Evolutionary conservation across 2,797 vertebrate species (phyloP), one percentile per base, ranked within the genome.

Genomic region (Siniperca undulata): DNA sequence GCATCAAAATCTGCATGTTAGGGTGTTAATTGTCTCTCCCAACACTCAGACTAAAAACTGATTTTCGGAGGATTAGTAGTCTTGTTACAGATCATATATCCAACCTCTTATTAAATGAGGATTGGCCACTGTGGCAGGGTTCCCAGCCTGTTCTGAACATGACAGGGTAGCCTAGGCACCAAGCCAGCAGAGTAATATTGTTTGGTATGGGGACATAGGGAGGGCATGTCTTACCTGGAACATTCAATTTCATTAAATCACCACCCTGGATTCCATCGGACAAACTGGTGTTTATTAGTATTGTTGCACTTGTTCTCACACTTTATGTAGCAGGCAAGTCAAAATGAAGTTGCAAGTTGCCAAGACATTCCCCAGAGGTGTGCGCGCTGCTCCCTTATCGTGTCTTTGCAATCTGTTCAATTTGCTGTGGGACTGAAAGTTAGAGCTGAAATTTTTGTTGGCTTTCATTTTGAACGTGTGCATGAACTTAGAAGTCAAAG

Each of bases 11-110:
- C 86, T 85, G 83, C 90, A 84, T 86, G 77, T 87, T 81, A 62
- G 83, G 44, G 58, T 84, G 80, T 90, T 92, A 95, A 93, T 89
- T 93, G 87, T 88, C 80, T 92, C 86, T 74, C 84, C 34, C 64
- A 83, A 74, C 78, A 80, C 73, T 88, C 65, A 56, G 82, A 87
- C 86, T 78, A 84, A 89, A 90, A 93, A 91, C 82, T 79, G 89
- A 92, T 94, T 94, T 93, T 61, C 34, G 38, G 77, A 89, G 92
- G 92, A 94, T 95, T 95, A 95, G 93, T 71, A 72, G 81, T 82
- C 85, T 86, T 85, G 93, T 93, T 89, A 86, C 84, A 86, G 91
- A 93, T 94, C 89, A 84, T 89, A 82, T 79, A 91, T 86, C 86
- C 92, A 87, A 82, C 84, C 92, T 89, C 70, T 91, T 93, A 90